These are phyloP conservation scores for Euura saliciscinereae DNA, from an alignment of 1,140 invertebrate genomes.

Conservation along the genomic window DNA sequence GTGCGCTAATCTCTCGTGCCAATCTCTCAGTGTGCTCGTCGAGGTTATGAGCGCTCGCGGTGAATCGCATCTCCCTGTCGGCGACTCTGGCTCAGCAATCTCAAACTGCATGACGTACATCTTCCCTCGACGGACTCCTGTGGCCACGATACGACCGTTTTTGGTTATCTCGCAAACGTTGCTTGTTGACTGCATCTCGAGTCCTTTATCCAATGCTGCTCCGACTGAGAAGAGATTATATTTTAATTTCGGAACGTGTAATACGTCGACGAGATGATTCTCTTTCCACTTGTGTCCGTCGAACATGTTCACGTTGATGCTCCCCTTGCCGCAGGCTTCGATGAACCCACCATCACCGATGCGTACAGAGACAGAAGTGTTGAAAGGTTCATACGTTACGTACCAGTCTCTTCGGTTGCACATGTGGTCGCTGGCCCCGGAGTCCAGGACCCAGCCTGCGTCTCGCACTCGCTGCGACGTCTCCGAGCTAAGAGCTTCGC, in stretches of 20 bases:
- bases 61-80: not conserved
- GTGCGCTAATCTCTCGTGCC: constrained; percentile 51
- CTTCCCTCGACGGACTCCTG: constrained; percentile 23
- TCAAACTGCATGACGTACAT: constrained; percentile 26
- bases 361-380: constrained; percentile 14
- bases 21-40: constrained; percentile 34
- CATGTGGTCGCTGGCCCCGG: constrained; percentile 37
- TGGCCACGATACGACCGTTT: constrained; percentile 17
- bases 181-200: constrained; percentile 31
- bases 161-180: constrained; percentile 16
- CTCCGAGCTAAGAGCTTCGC: constrained; percentile 14
- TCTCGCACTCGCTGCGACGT: not conserved
- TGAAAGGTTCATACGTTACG: constrained; percentile 25
- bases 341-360: constrained; percentile 34
- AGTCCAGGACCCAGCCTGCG: constrained; percentile 26
- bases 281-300: constrained; percentile 17
- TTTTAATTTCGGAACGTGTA: constrained; percentile 48
- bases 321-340: constrained; percentile 28
- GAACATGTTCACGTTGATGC: constrained; percentile 31
- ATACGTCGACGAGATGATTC: constrained; percentile 41
- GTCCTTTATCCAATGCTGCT: constrained; percentile 41
- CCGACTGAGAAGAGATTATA: constrained; percentile 52
- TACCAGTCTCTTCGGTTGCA: constrained; percentile 25
- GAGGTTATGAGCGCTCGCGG: not conserved
- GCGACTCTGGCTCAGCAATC: constrained; percentile 16